phyloP scores from a whole-genome alignment of 2,888 invertebrate species.

The Zhuqinia jingwanae region DNA sequence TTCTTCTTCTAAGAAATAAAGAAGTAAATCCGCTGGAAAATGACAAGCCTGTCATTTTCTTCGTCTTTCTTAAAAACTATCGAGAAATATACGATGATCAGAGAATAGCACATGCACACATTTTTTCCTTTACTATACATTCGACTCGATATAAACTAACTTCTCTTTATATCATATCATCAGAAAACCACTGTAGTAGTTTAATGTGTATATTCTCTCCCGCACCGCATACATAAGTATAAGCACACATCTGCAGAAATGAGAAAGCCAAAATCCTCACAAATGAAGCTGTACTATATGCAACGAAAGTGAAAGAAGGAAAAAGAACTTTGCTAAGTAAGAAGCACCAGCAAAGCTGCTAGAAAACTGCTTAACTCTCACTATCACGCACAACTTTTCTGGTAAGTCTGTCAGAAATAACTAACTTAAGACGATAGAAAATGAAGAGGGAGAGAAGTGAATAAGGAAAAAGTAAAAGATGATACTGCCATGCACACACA shows the following conservation, averaged over 20 bases:
- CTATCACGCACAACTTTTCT: slow-evolving; percentile 50
- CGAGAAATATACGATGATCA: slow-evolving; percentile 42
- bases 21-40: slow-evolving; percentile 69
- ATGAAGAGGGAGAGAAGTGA: slow-evolving; percentile 22
- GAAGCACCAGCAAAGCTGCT: not conserved
- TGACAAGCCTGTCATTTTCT: slow-evolving; percentile 66
- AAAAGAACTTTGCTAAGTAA: not conserved
- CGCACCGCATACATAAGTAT: not conserved
- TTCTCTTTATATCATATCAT: too few species aligned
- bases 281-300: slow-evolving; percentile 56
- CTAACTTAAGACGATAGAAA: slow-evolving; percentile 60
- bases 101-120: slow-evolving; percentile 18
- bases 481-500: too few species aligned
- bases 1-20: slow-evolving; percentile 40
- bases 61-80: slow-evolving; percentile 64
- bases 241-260: not conserved
- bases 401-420: slow-evolving; percentile 62
- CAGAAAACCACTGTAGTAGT: not conserved
- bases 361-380: slow-evolving; percentile 38
- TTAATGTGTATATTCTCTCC: not conserved
- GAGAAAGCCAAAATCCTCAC: slow-evolving; percentile 52
- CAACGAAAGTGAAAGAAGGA: not conserved
- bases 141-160: too few species aligned
- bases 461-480: slow-evolving; percentile 9
- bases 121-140: not conserved